Conservation (phyloP, 2,888 invertebrate species). For the Ophonus ardosiacus region DNA sequence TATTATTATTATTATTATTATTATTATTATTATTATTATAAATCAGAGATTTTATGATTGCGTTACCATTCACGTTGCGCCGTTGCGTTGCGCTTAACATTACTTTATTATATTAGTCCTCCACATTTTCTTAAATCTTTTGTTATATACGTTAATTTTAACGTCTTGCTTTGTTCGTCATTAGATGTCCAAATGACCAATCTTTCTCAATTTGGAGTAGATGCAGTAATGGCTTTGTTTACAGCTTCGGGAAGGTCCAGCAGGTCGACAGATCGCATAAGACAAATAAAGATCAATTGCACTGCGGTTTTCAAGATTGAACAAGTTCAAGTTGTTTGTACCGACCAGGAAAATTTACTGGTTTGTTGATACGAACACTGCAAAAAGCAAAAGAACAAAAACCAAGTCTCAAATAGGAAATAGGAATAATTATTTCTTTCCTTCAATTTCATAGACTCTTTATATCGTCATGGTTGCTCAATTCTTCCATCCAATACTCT, state of each 20-base stretch:
- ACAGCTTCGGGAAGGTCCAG: slow-evolving; percentile 24
- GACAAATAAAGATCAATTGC: slow-evolving; percentile 68
- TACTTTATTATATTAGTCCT: too few relatives aligned
- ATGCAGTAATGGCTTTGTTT: slow-evolving; percentile 68
- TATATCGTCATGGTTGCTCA: not conserved
- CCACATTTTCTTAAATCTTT: too few relatives aligned
- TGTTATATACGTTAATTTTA: not conserved
- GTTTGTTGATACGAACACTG: not conserved
- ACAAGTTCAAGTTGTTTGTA: not conserved
- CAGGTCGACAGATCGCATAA: slow-evolving; percentile 67
- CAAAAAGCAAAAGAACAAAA: slow-evolving; percentile 1
- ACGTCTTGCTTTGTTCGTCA: slow-evolving; percentile 45
- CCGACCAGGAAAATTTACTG: not conserved
- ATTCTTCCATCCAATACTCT: not conserved
- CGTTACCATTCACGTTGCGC: too few relatives aligned
- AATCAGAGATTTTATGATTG: too few relatives aligned
- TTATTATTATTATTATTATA: too few relatives aligned
- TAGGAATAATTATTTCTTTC: not conserved
- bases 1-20: too few relatives aligned
- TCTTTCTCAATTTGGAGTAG: slow-evolving; percentile 40
- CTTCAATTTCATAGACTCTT: not conserved
- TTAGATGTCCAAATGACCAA: slow-evolving; percentile 41
- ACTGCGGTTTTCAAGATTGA: slow-evolving; percentile 5
- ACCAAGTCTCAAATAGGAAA: too few relatives aligned
- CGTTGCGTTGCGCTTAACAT: too few relatives aligned